phyloP scores from a whole-genome alignment of 2,797 vertebrate species.

The Myotis pilosus region DNA sequence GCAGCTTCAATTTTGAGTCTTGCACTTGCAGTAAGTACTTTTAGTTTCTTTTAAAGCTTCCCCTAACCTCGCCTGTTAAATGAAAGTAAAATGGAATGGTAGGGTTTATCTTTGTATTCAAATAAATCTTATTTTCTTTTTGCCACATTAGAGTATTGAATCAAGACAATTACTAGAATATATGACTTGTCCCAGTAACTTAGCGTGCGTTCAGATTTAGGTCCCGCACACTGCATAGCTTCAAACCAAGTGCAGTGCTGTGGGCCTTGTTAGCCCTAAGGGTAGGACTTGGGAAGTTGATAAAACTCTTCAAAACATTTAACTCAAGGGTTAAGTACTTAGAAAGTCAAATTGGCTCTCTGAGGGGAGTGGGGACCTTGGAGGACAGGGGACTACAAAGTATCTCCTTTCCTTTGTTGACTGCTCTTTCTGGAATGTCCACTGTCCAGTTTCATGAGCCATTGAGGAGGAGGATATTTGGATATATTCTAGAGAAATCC shows the following conservation, averaged over 20 bases:
- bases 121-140: slow-evolving; percentile 16
- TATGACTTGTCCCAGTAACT: not conserved
- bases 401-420: not conserved
- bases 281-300: not conserved
- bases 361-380: not conserved
- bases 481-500: not conserved
- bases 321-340: not conserved
- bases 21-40: slow-evolving; percentile 90
- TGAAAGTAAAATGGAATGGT: not conserved
- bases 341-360: not conserved
- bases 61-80: not conserved
- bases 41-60: not conserved
- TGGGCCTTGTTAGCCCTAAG: not conserved
- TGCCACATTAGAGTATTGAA: not conserved
- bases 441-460: not conserved
- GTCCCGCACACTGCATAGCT: not conserved
- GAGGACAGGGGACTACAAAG: not conserved
- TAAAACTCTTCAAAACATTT: not conserved
- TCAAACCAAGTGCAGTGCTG: not conserved
- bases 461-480: not conserved
- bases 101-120: not conserved
- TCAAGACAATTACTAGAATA: not conserved
- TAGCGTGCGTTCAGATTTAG: not conserved
- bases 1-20: slow-evolving; percentile 93
- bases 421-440: not conserved